These are phyloP conservation scores for Ascaphus truei DNA, from an alignment of 2,113 vertebrate species.

Conservation along the genomic window DNA sequence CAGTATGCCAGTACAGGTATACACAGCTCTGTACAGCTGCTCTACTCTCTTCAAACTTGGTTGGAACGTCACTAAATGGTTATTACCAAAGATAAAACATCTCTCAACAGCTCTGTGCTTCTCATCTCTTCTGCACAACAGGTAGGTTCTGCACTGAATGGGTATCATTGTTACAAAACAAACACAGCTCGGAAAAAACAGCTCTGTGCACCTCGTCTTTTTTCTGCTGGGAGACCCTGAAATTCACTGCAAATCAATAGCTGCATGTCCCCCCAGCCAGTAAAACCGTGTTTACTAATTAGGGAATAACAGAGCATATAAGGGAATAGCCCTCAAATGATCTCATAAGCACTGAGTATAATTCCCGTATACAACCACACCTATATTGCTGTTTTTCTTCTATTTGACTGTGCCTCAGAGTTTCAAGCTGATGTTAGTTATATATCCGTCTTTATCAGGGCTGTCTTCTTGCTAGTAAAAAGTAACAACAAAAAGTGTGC, in stretches of 20 bases:
- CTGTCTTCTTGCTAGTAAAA: no score
- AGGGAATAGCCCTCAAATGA: background rate
- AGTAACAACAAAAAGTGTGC: no score
- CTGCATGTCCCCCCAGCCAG: background rate
- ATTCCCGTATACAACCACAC: background rate
- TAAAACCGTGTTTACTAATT: slow-evolving; percentile 12
- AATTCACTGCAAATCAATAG: background rate
- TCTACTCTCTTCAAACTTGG: no score
- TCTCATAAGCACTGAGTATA: background rate
- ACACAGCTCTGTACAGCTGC: no score
- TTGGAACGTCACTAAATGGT: no score
- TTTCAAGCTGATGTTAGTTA: background rate
- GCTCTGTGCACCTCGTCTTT: background rate
- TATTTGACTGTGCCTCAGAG: background rate
- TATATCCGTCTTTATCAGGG: background rate
- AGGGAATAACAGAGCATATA: background rate
- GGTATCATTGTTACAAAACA: no score
- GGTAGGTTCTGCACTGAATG: no score
- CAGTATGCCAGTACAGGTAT: no score
- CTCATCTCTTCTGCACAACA: no score
- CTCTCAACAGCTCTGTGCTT: no score
- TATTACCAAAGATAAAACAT: no score
- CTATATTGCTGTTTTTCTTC: background rate
- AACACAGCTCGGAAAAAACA: no score
- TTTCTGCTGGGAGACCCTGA: background rate